Evolutionary conservation across 2,797 vertebrate species (phyloP).

Genomic region (Periparus ater): DNA sequence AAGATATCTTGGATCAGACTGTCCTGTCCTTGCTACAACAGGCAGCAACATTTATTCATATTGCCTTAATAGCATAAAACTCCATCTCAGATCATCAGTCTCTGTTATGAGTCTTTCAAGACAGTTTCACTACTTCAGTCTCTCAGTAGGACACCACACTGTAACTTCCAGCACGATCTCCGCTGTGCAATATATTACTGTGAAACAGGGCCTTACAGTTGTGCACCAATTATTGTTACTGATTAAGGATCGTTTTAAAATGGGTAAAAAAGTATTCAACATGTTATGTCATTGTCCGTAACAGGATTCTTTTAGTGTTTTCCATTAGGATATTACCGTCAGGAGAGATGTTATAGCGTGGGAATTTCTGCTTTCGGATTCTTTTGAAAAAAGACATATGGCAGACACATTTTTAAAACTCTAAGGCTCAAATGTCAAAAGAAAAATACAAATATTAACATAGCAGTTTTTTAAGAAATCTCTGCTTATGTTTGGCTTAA

Average conservation of each 20-base stretch:
- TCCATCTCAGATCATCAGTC: neutral
- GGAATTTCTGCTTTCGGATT: slow-evolving; percentile 19
- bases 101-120: neutral
- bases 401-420: neutral
- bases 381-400: neutral
- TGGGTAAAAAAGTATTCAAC: neutral
- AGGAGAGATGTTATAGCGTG: neutral
- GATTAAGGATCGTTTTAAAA: slow-evolving; percentile 1
- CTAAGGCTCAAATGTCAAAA: neutral
- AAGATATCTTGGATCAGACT: neutral
- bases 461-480: neutral
- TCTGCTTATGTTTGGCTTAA: neutral
- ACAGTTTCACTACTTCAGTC: neutral
- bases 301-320: neutral
- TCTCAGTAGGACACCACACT: neutral
- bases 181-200: neutral
- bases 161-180: neutral
- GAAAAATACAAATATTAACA: neutral
- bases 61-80: neutral
- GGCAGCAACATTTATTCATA: neutral
- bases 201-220: neutral
- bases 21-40: neutral
- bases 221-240: neutral
- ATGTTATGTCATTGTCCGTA: neutral
- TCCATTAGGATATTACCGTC: neutral